Evolutionary conservation across 2,888 invertebrate genomes (phyloP).

Genomic region (Cyaniris semiargus): DNA sequence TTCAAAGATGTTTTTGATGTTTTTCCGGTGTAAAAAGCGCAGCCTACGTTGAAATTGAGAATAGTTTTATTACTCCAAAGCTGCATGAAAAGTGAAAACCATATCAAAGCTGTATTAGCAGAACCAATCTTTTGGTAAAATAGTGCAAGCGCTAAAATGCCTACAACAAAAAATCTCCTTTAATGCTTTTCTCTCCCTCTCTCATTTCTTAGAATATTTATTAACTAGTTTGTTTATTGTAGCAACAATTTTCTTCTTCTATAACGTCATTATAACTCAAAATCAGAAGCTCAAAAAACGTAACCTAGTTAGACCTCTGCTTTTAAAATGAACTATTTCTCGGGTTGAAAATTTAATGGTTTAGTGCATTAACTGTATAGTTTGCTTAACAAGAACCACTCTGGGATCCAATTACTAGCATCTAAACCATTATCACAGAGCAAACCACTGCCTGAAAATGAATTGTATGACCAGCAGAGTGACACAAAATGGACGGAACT

Average conservation of each 20-base stretch:
- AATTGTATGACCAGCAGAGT: background rate
- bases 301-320: background rate
- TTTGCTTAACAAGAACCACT: slow-evolving; percentile 18
- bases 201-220: background rate
- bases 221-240: background rate
- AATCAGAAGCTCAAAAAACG: background rate
- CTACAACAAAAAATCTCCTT: no score
- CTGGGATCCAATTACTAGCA: slow-evolving; percentile 5
- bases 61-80: no score
- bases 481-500: background rate
- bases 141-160: no score
- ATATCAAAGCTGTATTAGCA: no score
- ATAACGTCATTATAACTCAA: background rate
- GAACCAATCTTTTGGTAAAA: no score
- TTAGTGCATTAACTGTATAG: slow-evolving; percentile 11
- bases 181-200: no score
- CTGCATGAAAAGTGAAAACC: no score
- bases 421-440: slow-evolving; percentile 6
- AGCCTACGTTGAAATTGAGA: no score
- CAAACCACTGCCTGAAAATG: background rate
- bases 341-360: slow-evolving; percentile 13
- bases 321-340: slow-evolving; percentile 17
- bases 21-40: no score
- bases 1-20: no score
- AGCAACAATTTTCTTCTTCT: background rate